These are phyloP conservation scores for Heliconius nattereri DNA, from an alignment of 1,140 invertebrate species.

Conservation along the genomic window DNA sequence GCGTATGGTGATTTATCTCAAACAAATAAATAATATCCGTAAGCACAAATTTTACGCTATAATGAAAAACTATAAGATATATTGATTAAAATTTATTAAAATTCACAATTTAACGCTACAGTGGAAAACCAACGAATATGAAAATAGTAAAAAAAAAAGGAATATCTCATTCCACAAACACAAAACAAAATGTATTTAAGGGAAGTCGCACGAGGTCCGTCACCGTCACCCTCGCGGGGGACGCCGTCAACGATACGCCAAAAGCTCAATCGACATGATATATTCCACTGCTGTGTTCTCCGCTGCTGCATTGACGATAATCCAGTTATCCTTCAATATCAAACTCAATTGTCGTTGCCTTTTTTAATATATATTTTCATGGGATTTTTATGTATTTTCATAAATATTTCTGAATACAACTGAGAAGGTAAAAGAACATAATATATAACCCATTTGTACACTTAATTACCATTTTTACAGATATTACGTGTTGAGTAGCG, in stretches of 20 bases:
- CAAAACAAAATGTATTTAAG: constrained; percentile 56
- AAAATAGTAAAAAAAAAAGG: background rate
- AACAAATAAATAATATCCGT: no score
- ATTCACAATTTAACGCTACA: background rate
- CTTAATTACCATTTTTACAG: background rate
- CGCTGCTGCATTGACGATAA: constrained; percentile 47
- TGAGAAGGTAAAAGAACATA: no score
- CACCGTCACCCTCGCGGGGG: constrained; percentile 29
- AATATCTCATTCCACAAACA: constrained; percentile 3
- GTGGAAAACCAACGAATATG: background rate
- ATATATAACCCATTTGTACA: no score
- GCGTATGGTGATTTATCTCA: no score
- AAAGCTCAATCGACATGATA: constrained; percentile 77
- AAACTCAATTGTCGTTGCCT: constrained; percentile 38
- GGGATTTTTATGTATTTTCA: no score
- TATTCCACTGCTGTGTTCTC: constrained; percentile 63
- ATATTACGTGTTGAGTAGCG: background rate
- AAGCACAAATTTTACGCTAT: no score
- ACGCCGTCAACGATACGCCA: constrained; percentile 73
- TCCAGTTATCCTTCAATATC: constrained; percentile 63
- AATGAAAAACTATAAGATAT: no score
- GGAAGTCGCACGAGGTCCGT: constrained; percentile 45
- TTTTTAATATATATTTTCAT: background rate
- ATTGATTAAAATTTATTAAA: background rate
- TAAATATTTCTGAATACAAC: no score